A percentile compares a stretch with the other conserved stretches of the same genome.
Evolutionary conservation across 2,113 vertebrate species (phyloP).

Genomic region (Silurus asotus): DNA sequence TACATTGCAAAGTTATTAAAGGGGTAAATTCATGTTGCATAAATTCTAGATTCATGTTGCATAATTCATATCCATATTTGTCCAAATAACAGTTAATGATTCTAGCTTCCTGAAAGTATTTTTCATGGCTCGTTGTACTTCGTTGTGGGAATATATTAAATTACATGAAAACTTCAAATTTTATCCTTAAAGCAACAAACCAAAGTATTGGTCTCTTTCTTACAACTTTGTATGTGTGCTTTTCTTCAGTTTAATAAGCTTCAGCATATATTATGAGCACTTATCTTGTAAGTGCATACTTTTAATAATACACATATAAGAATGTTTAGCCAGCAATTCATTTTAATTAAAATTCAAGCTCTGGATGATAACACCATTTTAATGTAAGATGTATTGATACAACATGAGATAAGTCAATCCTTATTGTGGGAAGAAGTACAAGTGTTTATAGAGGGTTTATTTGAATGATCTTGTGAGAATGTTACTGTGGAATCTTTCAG

Average conservation of each 20-base stretch:
- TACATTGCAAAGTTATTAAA: not conserved
- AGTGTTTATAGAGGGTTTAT: not conserved
- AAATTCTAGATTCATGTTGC: too few species aligned
- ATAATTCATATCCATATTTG: too few species aligned
- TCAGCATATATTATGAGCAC: not conserved
- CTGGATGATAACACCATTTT: not conserved
- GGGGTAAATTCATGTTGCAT: not conserved
- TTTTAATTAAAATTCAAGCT: not conserved
- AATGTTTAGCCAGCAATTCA: not conserved
- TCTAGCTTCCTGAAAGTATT: not conserved
- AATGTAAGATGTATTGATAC: not conserved
- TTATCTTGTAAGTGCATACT: not conserved
- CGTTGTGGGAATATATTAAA: not conserved
- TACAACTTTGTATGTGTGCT: not conserved
- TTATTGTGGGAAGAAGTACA: constrained; percentile 3
- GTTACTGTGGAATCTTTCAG: constrained; percentile 52
- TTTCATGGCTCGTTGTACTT: not conserved
- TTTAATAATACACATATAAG: not conserved
- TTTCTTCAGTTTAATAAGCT: not conserved
- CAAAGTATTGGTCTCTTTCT: not conserved
- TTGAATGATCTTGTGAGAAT: not conserved
- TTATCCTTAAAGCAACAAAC: not conserved
- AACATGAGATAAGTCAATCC: not conserved
- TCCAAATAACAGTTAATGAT: not conserved
- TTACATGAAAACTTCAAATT: not conserved